Base-by-base conservation (phyloP, 2,797 vertebrate genomes). In the Hippocampus kuda region DNA sequence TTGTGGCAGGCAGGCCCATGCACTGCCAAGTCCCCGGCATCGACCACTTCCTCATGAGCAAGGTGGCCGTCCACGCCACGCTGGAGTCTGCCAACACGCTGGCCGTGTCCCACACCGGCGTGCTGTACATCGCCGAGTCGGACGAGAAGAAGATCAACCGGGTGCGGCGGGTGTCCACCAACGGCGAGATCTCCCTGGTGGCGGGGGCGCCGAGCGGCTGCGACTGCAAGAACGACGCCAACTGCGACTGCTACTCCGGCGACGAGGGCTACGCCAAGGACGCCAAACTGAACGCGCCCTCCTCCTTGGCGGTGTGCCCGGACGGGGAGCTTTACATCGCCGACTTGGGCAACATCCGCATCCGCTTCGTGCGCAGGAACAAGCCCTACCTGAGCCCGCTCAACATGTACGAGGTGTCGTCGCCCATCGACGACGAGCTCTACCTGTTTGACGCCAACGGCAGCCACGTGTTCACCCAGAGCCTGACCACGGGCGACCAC, bases 81-180 rank as follows among this genome's bases (percentile, higher is more conserved):
- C 83, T 99, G 81, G 96, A 99, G 84, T 96, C 97, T 0, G 96
- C 97, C 65, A 94, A 94, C 0, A 95, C 95, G 15, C 79, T 99
- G 65, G 92, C 95, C 0, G 93, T 98, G 57, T 99, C 97, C 1
- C 96, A 98, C 80, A 98, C 87, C 0, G 96, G 97, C 0, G 87
- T 98, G 69, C 86, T 99, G 16, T 99, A 99, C 74, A 97, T 99
- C 1, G 90, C 95, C 0, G 97, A 99, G 89, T 98, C 96, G 0
- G 97, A 98, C 0, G 96, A 98, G 80, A 99, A 98, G 68, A 99
- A 98, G 85, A 95, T 98, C 81, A 98, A 98, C 89, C 89, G 97
- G 60, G 93, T 99, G 66, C 85, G 97, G 68, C 97, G 94, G 87
- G 97, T 99, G 80, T 96, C 94, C 77, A 96, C 94, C 46, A 93